Evolutionary conservation across 2,888 invertebrate genomes (phyloP), one percentile per base, ranked within the genome.

Genomic region (Apodemia duryi): DNA sequence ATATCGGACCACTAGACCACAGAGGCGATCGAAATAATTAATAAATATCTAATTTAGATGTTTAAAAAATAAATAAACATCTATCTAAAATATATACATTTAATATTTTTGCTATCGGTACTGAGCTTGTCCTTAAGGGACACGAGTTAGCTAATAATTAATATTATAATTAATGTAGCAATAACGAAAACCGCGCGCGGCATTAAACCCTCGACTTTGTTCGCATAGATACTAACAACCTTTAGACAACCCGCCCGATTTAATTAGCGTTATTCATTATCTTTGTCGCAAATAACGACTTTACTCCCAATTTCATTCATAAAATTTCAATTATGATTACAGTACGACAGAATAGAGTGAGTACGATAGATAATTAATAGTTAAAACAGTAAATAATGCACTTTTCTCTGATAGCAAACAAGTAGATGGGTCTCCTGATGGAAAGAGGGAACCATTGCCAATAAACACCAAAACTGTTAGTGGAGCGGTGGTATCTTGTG

Each of bases 151-250:
- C 87, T 88, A 88, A 89, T 91, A 90, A 90, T 90, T 90, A 89
- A 91, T 90, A 89, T 91, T 88, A 85, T 88, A 89, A 91, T 89
- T 84, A 91, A 90, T 89, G 88, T 88, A 82, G 80, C 81, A 78
- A 82, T 83, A 84, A 82, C 81, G 79, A 77, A 77, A 82, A 85
- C 86, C 86, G 80, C 82, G 80, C 82, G 63, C 73, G 73, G 77
- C 74, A 77, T 79, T 79, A 74, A 77, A 76, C 78, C 76, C 76
- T 74, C 72, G 73, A 71, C 70, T 70, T 73, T 71, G 72, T 70
- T 71, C 67, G 29, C 29, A 32, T 13, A 32, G 57, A 32, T 32
- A 57, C 66, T 71, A 71, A 74, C 73, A 68, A 71, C 73, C 70
- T 73, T 73, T 72, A 67, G 66, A 68, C 67, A 65, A 62, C 63